phyloP scores from a whole-genome alignment of 37 sponge, comb jelly and placozoan species.

The Mnemiopsis leidyi region DNA sequence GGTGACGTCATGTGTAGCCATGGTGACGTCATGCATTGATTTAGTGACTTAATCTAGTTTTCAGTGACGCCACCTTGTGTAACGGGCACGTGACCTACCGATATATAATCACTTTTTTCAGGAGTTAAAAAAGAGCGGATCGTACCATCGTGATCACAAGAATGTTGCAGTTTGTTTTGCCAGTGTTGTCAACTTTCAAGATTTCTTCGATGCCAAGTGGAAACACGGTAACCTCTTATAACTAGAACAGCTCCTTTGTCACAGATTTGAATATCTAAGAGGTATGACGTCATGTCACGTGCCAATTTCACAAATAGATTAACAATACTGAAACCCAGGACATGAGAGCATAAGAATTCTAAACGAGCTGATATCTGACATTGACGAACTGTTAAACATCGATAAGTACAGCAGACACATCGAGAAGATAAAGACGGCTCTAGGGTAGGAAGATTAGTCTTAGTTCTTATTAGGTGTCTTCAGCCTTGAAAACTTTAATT shows the following conservation, averaged over 20 bases:
- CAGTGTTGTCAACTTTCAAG: conserved; percentile 33
- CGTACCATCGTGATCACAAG: conserved; percentile 9
- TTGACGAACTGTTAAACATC: conserved; percentile 1
- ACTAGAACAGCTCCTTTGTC: no score
- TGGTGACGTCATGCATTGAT: not conserved
- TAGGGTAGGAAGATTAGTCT: conserved; percentile 6
- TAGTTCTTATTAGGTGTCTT: no score
- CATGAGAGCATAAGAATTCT: conserved; percentile 42
- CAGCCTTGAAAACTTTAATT: no score
- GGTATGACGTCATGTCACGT: not conserved
- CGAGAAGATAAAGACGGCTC: conserved; percentile 47
- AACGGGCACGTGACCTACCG: not conserved
- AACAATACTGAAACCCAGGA: not conserved
- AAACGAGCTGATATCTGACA: conserved; percentile 54
- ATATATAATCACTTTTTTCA: not conserved
- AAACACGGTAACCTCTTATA: not conserved
- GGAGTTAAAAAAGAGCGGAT: conserved; percentile 18
- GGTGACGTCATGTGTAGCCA: not conserved
- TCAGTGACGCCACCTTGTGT: not conserved
- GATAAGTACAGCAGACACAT: conserved; percentile 25
- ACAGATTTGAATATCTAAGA: no score
- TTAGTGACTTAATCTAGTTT: not conserved
- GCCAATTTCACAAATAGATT: not conserved
- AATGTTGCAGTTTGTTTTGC: conserved; percentile 46
- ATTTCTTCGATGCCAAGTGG: conserved; percentile 44